Evolutionary conservation across 2,113 vertebrate species (phyloP).

Genomic region (Physeter macrocephalus): DNA sequence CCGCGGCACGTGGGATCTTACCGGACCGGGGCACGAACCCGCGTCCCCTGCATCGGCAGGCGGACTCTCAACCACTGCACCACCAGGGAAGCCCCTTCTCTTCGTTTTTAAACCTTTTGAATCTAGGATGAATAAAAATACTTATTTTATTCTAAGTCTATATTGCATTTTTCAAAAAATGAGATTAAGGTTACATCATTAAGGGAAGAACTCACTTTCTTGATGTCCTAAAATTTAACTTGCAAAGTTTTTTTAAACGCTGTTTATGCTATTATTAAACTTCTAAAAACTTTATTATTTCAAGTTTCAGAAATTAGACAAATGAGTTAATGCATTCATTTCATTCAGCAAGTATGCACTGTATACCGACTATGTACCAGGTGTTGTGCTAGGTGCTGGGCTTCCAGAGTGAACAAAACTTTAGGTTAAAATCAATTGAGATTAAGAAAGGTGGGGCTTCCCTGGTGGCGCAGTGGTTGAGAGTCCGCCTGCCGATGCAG

Average conservation of each 20-base stretch:
- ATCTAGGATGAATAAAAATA: not conserved
- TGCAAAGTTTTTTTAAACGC: not conserved
- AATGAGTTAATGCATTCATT: not conserved
- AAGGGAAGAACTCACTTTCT: conserved; percentile 1
- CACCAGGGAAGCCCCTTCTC: not conserved
- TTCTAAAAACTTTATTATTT: not conserved
- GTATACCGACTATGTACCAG: not conserved
- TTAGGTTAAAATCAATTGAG: not conserved
- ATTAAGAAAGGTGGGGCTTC: not conserved
- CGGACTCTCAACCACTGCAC: too few species aligned
- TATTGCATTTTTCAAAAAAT: not conserved
- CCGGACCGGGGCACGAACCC: too few species aligned
- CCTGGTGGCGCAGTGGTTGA: too few species aligned
- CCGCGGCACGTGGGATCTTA: too few species aligned
- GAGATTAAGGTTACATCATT: conserved; percentile 8
- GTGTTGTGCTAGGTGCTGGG: not conserved
- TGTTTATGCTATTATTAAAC: not conserved
- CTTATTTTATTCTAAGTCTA: not conserved
- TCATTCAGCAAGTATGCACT: not conserved
- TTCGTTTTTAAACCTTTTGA: conserved; percentile 19
- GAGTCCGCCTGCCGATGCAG: too few species aligned
- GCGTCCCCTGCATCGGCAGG: too few species aligned
- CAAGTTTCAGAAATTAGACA: not conserved
- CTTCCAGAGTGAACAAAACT: not conserved
- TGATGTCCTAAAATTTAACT: conserved; percentile 31